Percentiles rank a stretch among this genome's conserved stretches.
These are phyloP conservation scores for Heteractis magnifica DNA, from an alignment of 92 coral and sea anemone species.

Conservation along the genomic window DNA sequence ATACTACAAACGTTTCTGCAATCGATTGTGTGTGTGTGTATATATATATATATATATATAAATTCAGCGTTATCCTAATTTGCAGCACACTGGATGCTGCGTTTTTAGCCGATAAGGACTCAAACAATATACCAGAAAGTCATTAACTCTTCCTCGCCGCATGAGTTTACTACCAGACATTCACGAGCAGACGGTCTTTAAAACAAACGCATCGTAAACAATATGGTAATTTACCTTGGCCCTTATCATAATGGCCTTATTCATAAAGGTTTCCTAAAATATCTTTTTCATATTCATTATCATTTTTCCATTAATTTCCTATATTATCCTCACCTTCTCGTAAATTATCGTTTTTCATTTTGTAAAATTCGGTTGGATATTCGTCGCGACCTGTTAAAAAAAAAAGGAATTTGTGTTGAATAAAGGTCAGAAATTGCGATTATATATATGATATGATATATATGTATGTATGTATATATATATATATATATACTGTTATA, in stretches of 20 bases:
- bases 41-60: too few relatives aligned
- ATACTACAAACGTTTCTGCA: too few relatives aligned
- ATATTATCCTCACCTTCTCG: not conserved
- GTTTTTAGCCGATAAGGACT: too few relatives aligned
- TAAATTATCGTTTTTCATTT: not conserved
- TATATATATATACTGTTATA: too few relatives aligned
- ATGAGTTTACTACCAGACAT: too few relatives aligned
- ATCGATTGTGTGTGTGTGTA: too few relatives aligned
- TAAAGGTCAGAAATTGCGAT: not conserved
- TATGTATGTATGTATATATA: too few relatives aligned
- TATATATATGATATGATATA: not conserved
- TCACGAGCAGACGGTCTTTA: not conserved
- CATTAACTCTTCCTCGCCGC: too few relatives aligned
- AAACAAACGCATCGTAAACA: not conserved
- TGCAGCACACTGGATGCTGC: too few relatives aligned
- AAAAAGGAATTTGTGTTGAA: not conserved
- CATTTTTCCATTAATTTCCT: not conserved
- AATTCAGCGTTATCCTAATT: too few relatives aligned
- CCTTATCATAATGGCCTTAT: too few relatives aligned
- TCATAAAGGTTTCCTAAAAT: not conserved
- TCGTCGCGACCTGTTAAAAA: conserved; percentile 6
- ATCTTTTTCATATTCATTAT: not conserved
- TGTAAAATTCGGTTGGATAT: not conserved
- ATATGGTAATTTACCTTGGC: not conserved
- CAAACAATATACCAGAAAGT: too few relatives aligned